Conservation (phyloP, 2,797 vertebrate genomes). For the Galago senegalensis region DNA sequence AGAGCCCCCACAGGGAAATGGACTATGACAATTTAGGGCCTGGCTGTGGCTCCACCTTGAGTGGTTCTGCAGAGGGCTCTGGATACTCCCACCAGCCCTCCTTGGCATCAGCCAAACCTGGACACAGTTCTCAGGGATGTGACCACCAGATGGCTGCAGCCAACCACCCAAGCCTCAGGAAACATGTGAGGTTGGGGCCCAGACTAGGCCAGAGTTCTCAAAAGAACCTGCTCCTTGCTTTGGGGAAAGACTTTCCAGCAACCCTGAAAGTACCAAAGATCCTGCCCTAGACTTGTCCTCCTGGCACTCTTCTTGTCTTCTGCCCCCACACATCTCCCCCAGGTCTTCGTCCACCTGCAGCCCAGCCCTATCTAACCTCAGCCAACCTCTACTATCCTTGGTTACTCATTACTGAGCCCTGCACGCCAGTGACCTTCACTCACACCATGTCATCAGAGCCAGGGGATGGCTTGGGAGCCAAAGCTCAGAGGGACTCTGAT, state of each 20-base stretch:
- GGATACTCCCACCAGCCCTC: neutral
- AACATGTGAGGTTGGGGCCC: rapidly evolving
- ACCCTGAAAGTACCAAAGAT: neutral
- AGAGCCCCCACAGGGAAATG: neutral
- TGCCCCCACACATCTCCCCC: rapidly evolving
- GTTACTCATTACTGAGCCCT: neutral
- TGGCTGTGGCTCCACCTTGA: neutral
- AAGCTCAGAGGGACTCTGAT: neutral
- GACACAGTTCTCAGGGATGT: neutral
- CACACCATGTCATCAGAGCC: neutral
- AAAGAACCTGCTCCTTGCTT: neutral
- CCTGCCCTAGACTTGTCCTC: neutral
- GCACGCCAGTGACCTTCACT: neutral
- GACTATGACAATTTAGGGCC: neutral
- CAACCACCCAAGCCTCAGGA: neutral
- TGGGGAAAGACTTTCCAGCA: neutral
- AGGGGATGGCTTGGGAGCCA: neutral
- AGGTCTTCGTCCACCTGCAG: neutral
- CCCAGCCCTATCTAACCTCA: neutral
- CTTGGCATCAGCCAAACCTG: neutral
- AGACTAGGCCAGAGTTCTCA: neutral
- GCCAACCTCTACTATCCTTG: neutral
- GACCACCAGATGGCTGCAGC: rapidly evolving
- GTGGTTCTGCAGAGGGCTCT: neutral
- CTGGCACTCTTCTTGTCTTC: too few species aligned